phyloP scores from a whole-genome alignment of 2,888 invertebrate genomes.

The Lasius platythorax region DNA sequence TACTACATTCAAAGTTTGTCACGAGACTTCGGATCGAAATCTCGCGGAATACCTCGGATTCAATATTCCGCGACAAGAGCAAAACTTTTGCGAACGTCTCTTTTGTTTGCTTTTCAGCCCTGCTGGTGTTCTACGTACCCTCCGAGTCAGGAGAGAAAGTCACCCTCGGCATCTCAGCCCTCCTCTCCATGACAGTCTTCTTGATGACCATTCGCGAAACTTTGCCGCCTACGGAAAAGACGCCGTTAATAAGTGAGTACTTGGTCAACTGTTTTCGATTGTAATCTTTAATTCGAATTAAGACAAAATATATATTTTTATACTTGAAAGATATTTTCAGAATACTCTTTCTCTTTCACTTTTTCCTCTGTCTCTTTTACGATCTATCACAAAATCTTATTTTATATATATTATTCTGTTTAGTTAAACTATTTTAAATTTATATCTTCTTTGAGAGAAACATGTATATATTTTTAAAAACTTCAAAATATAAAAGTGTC shows the following conservation, averaged over 20 bases:
- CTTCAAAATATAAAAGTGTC: neutral
- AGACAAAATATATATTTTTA: neutral
- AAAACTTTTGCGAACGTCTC: constrained; percentile 31
- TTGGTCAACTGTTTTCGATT: neutral
- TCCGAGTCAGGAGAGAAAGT: constrained; percentile 96
- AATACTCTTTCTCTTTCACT: neutral
- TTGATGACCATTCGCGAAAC: constrained; percentile 95
- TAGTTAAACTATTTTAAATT: neutral
- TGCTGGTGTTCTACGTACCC: constrained; percentile 95
- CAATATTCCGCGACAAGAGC: constrained; percentile 66
- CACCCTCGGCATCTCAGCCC: constrained; percentile 94
- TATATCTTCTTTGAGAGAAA: neutral
- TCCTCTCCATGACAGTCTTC: constrained; percentile 96
- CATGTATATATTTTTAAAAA: neutral
- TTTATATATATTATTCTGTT: neutral
- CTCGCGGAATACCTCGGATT: constrained; percentile 52
- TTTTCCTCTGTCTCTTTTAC: neutral
- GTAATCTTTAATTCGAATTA: neutral
- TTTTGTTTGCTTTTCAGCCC: constrained; percentile 86
- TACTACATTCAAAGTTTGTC: constrained; percentile 19
- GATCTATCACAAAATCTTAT: neutral
- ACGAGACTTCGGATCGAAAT: constrained; percentile 26
- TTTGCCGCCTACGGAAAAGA: constrained; percentile 94
- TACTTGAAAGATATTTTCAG: neutral
- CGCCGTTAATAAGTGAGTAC: constrained; percentile 93